Percentiles rank a stretch among this genome's conserved stretches.
Evolutionary conservation across 2,113 vertebrate species (phyloP).

Genomic region (Nansenia antarctica): DNA sequence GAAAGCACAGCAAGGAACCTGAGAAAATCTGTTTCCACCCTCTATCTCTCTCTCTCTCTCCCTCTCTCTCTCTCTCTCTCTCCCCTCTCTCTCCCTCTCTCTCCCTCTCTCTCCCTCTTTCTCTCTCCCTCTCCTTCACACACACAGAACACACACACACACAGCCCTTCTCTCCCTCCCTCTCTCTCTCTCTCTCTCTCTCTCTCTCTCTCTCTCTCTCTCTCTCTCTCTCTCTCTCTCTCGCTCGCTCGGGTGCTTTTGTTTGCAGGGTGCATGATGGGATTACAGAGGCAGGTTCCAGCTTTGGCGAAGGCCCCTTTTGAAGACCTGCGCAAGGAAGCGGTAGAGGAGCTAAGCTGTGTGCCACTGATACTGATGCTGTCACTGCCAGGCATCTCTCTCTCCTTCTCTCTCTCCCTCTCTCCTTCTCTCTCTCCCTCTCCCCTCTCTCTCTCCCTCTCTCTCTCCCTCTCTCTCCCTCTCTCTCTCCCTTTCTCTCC

Average conservation of each 20-base stretch:
- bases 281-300: slow-evolving; percentile 50
- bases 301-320: slow-evolving; percentile 20
- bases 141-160: too few relatives aligned
- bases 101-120: background rate
- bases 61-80: background rate
- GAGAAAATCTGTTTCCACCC: background rate
- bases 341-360: slow-evolving; percentile 19
- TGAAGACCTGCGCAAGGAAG: slow-evolving; percentile 10
- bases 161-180: background rate
- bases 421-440: slow-evolving; percentile 11
- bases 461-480: slow-evolving; percentile 11
- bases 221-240: background rate
- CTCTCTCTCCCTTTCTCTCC: slow-evolving; percentile 13
- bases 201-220: background rate
- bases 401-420: slow-evolving; percentile 20
- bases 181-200: background rate
- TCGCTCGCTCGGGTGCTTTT: slow-evolving; percentile 25
- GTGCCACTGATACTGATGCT: slow-evolving; percentile 38
- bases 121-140: background rate
- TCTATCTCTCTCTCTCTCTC: background rate
- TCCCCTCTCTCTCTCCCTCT: slow-evolving; percentile 22
- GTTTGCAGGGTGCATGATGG: slow-evolving; percentile 43
- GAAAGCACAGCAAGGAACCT: background rate
- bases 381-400: slow-evolving; percentile 23
- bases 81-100: background rate